phyloP scores from a whole-genome alignment of 2,797 vertebrate genomes.

The Falco novaeseelandiae region DNA sequence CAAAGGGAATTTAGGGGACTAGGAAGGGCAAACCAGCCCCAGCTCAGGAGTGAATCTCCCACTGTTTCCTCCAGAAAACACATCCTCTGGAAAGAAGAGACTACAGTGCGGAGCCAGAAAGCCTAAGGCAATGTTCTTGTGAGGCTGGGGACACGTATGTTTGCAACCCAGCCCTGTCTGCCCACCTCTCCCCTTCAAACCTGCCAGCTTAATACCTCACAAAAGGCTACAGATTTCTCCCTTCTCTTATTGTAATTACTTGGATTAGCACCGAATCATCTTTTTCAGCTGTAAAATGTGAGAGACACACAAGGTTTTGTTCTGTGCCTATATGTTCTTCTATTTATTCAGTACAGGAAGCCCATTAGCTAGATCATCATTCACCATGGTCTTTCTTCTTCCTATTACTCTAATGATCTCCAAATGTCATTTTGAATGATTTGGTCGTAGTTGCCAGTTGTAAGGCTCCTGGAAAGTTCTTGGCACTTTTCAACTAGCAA shows the following conservation, averaged over 20 bases:
- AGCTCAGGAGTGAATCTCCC: background rate
- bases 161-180: background rate
- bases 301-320: constrained; percentile 7
- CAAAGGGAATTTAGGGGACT: background rate
- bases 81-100: background rate
- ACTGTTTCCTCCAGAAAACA: background rate
- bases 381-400: constrained; percentile 13
- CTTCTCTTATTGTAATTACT: background rate
- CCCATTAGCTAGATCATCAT: constrained; percentile 19
- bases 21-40: background rate
- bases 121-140: background rate
- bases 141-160: rapidly evolving
- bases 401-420: background rate
- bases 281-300: constrained; percentile 5
- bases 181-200: background rate
- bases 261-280: background rate
- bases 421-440: constrained; percentile 5
- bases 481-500: background rate
- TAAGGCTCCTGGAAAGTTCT: constrained; percentile 19
- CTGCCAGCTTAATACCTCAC: background rate
- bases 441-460: background rate
- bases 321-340: constrained; percentile 26
- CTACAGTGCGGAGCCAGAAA: background rate
- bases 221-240: background rate
- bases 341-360: background rate